Percentiles rank a stretch among this genome's conserved stretches.
Conservation (phyloP, 1,140 invertebrate species). For the Aricia agestis region DNA sequence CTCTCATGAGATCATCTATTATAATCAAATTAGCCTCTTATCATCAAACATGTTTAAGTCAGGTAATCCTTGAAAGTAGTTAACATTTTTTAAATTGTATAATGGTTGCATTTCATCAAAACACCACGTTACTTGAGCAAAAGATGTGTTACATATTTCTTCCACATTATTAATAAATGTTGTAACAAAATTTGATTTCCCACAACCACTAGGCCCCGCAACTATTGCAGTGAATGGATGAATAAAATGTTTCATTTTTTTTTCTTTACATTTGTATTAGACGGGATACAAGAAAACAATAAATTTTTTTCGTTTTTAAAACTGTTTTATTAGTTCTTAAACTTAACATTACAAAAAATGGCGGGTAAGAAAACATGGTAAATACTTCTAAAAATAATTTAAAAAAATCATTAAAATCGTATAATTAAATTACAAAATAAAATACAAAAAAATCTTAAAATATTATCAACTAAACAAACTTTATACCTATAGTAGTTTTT, state of each 20-base stretch:
- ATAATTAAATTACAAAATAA: too few relatives aligned
- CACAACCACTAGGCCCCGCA: slow-evolving; percentile 26
- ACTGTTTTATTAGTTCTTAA: too few relatives aligned
- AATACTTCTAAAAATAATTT: too few relatives aligned
- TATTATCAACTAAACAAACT: too few relatives aligned
- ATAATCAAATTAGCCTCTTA: slow-evolving; percentile 37
- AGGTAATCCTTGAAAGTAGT: slow-evolving; percentile 42
- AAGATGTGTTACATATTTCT: slow-evolving; percentile 21
- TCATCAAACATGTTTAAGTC: slow-evolving; percentile 43
- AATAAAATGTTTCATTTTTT: slow-evolving; percentile 35
- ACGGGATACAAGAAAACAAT: too few relatives aligned
- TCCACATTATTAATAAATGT: slow-evolving; percentile 19
- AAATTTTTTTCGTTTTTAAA: too few relatives aligned
- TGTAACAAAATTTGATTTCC: slow-evolving; percentile 42
- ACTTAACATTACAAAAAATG: too few relatives aligned
- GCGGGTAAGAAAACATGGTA: too few relatives aligned
- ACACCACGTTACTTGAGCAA: slow-evolving; percentile 35
- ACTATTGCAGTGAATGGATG: slow-evolving; percentile 42
- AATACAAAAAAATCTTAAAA: too few relatives aligned
- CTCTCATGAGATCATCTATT: slow-evolving; percentile 63
- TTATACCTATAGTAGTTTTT: too few relatives aligned
- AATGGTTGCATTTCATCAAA: slow-evolving; percentile 48
- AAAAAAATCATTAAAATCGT: too few relatives aligned
- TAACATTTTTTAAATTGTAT: slow-evolving; percentile 35
- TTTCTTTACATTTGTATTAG: too few relatives aligned